Evolutionary conservation across 2,888 invertebrate genomes (phyloP), one percentile per base, ranked within the genome.

Genomic region (Mythimna impura): DNA sequence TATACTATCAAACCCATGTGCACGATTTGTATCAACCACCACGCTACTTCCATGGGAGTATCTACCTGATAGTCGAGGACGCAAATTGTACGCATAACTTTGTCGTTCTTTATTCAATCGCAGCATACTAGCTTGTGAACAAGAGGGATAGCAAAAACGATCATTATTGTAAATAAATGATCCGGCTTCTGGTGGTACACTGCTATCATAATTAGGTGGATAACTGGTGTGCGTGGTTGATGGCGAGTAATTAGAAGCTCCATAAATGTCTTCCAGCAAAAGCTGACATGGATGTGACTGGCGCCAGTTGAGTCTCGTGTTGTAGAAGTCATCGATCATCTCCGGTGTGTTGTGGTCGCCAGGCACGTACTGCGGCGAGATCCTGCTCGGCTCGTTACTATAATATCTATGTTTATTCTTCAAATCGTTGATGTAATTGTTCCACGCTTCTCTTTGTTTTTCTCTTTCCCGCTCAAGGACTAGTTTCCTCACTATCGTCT

Each of bases 361-460:
- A 12, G 77, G 73, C n/a, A 73, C 74, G 36, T 77, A 86, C 60
- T 81, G 76, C n/a, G 79, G 82, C 6, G 68, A 62, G 68, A 78
- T 86, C 63, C 36, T 80, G 61, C 22, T 77, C 22, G 70, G 80
- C 73, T 78, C 72, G 65, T 80, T 80, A 58, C 73, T 83, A n/a
- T 81, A 77, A 71, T 83, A 76, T 40, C 68, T 71, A 66, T 94
- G 91, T 82, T 91, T 94, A 71, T 88, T 91, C 76, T 91, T 93
- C 52, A 94, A 84, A 54, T 91, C 86, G 58, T 93, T 92, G n/a
- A 95, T 92, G 62, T 92, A 94, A 69, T 92, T 93, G 76, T 93
- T 92, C 93, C 93, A 94, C 2, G 87, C 81, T 71, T 92, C 90
- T 61, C 83, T 88, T 66, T 92, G 87, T 81, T 91, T 93, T 73